Percentiles rank a stretch among this genome's conserved stretches.
Conservation (phyloP, 2,888 invertebrate species). For the Parnassius apollo region DNA sequence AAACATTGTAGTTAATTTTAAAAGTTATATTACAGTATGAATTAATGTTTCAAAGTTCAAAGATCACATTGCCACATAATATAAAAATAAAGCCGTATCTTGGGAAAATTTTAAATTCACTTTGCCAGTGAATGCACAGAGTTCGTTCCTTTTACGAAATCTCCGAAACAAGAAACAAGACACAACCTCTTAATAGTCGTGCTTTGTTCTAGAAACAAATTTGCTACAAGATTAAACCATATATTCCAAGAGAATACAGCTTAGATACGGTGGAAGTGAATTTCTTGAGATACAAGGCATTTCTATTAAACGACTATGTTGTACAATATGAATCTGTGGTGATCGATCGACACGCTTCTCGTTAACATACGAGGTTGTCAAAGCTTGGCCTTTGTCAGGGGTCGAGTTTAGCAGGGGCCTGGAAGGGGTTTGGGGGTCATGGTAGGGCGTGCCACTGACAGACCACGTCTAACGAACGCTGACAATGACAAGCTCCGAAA, state of each 20-base stretch:
- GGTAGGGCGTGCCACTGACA: slow-evolving; percentile 25
- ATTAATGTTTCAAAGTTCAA: no score
- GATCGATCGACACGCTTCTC: slow-evolving; percentile 23
- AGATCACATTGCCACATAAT: no score
- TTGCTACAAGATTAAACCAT: slow-evolving; percentile 1
- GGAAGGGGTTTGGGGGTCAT: slow-evolving; percentile 7
- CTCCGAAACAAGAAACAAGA: background rate
- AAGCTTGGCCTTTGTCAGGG: slow-evolving; percentile 28
- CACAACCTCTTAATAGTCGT: slow-evolving; percentile 6
- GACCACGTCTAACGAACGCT: slow-evolving; percentile 39
- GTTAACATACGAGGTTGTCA: slow-evolving; percentile 14
- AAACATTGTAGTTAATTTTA: no score
- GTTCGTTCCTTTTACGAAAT: background rate
- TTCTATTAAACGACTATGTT: slow-evolving; percentile 6
- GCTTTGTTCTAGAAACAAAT: slow-evolving; percentile 21
- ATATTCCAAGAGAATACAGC: background rate
- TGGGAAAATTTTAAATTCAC: background rate
- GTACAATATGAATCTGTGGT: slow-evolving; percentile 6
- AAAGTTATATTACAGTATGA: no score
- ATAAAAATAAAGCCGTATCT: no score
- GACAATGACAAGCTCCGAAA: slow-evolving; percentile 48
- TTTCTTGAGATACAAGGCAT: slow-evolving; percentile 11
- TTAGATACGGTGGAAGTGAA: background rate
- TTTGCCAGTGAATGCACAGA: background rate
- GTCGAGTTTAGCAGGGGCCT: slow-evolving; percentile 19